phyloP scores from a whole-genome alignment of 2,797 vertebrate genomes.

The Falco columbarius region DNA sequence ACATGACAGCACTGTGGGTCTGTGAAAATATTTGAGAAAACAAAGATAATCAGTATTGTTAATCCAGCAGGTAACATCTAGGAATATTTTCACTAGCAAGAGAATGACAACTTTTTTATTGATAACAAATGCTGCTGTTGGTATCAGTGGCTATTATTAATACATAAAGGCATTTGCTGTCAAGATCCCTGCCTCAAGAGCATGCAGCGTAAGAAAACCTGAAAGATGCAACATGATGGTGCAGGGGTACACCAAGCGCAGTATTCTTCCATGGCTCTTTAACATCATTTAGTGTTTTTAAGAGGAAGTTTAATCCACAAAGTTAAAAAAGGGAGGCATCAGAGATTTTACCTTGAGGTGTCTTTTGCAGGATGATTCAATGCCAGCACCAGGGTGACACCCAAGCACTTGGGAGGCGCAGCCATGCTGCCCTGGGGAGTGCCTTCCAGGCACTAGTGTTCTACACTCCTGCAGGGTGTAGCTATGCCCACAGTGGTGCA shows the following conservation, averaged over 20 bases:
- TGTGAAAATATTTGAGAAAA: background rate
- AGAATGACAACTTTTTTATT: background rate
- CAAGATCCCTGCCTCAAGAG: background rate
- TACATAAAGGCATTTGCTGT: background rate
- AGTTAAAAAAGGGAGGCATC: background rate
- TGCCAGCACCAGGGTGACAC: accelerated
- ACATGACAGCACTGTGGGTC: background rate
- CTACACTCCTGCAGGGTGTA: background rate
- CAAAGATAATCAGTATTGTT: background rate
- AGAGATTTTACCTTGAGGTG: background rate
- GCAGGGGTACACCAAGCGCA: background rate
- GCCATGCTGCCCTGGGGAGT: accelerated
- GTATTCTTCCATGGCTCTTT: background rate
- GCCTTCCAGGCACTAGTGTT: background rate
- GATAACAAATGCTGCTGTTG: background rate
- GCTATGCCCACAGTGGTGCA: background rate
- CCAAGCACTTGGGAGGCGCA: background rate
- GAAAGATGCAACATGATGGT: accelerated
- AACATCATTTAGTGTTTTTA: background rate
- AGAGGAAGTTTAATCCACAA: accelerated
- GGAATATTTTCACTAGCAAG: background rate
- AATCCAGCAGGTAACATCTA: background rate
- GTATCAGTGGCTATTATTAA: background rate
- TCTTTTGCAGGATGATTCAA: background rate
- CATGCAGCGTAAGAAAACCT: accelerated